phyloP scores from a whole-genome alignment of 1,140 invertebrate species.

The Drosophila malerkotliana region DNA sequence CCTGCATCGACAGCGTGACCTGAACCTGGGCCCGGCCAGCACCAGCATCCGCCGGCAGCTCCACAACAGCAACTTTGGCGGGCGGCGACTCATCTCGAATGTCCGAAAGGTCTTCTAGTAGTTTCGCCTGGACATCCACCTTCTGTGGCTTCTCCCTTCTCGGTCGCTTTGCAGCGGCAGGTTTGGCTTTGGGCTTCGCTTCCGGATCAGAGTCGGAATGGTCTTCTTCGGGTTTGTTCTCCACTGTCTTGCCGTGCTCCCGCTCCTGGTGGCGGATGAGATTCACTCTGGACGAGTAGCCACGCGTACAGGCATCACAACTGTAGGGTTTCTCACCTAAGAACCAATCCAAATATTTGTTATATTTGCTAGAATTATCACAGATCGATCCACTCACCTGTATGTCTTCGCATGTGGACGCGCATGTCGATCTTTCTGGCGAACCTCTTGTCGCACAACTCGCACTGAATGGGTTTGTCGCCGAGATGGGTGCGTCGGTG shows the following conservation, averaged over 20 bases:
- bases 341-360: neutral
- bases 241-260: slow-evolving; percentile 49
- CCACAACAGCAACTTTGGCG: slow-evolving; percentile 1
- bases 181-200: slow-evolving; percentile 20
- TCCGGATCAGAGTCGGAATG: slow-evolving; percentile 12
- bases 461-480: slow-evolving; percentile 85
- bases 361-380: neutral
- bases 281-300: slow-evolving; percentile 75
- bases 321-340: slow-evolving; percentile 74
- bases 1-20: slow-evolving; percentile 77
- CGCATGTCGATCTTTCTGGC: slow-evolving; percentile 85
- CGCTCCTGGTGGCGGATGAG: slow-evolving; percentile 70
- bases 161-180: slow-evolving; percentile 38
- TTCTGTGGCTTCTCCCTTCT: slow-evolving; percentile 65
- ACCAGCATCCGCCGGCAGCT: slow-evolving; percentile 58
- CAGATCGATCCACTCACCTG: slow-evolving; percentile 83
- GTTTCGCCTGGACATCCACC: slow-evolving; percentile 64
- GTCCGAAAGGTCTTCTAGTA: slow-evolving; percentile 50
- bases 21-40: slow-evolving; percentile 66
- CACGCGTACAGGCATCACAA: slow-evolving; percentile 65
- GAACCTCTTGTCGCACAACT: slow-evolving; percentile 86
- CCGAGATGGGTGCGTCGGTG: slow-evolving; percentile 83
- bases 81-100: slow-evolving; percentile 43
- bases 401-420: slow-evolving; percentile 87
- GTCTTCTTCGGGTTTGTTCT: neutral